Conservation (phyloP, 2,113 vertebrate genomes). For the Spea multiplicata region DNA sequence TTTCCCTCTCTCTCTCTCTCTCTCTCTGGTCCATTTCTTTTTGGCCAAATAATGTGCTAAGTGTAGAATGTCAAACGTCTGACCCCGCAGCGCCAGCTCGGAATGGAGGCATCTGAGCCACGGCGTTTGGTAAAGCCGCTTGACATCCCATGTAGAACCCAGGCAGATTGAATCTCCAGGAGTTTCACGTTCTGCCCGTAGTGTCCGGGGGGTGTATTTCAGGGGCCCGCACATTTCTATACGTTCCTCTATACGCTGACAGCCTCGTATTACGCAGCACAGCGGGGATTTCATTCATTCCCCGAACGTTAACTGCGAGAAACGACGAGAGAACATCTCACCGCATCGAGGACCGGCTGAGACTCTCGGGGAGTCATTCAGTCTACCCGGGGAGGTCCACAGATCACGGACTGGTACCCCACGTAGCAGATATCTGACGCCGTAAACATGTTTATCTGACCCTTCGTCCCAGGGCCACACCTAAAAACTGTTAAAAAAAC, state of each 20-base stretch:
- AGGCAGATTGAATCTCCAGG: too few relatives aligned
- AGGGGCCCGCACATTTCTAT: not conserved
- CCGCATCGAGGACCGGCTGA: too few relatives aligned
- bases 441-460: not conserved
- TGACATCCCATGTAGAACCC: not conserved
- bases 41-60: not conserved
- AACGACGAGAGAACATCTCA: too few relatives aligned
- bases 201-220: too few relatives aligned
- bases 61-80: not conserved
- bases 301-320: not conserved
- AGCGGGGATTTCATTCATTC: not conserved
- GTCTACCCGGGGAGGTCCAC: not conserved
- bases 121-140: not conserved
- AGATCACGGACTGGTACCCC: not conserved
- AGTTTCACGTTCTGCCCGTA: too few relatives aligned
- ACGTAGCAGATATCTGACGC: slow-evolving; percentile 11
- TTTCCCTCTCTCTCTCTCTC: not conserved
- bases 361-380: too few relatives aligned
- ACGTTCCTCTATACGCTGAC: not conserved
- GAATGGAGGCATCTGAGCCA: not conserved
- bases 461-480: slow-evolving; percentile 1
- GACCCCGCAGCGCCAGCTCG: not conserved
- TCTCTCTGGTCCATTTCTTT: not conserved
- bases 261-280: not conserved
- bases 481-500: not conserved